phyloP scores from a whole-genome alignment of 2,797 vertebrate species.

The Pygocentrus nattereri region DNA sequence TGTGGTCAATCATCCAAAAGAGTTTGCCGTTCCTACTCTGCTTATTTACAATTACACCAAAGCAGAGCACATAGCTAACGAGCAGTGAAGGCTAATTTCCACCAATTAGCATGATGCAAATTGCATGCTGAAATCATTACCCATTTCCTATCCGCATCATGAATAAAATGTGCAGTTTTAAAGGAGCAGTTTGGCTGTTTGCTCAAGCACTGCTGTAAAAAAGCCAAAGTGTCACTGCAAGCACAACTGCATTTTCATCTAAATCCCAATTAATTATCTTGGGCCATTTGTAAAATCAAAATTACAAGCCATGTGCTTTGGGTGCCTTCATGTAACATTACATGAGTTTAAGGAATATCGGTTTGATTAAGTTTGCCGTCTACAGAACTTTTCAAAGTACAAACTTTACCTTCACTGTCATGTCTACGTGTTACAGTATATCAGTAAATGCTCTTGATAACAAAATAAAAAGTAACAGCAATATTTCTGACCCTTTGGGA shows the following conservation, averaged over 20 bases:
- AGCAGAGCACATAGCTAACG: background rate
- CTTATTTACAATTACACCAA: slow-evolving; percentile 1
- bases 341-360: background rate
- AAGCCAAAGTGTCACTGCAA: background rate
- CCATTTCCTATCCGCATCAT: background rate
- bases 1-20: background rate
- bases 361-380: no score
- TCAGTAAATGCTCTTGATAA: background rate
- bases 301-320: background rate
- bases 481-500: no score
- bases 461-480: background rate
- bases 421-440: background rate
- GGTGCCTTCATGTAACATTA: background rate
- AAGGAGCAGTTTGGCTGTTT: background rate
- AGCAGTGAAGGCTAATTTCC: slow-evolving; percentile 1
- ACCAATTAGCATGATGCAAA: background rate
- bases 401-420: background rate
- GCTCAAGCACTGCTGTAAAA: background rate
- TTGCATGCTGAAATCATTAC: background rate
- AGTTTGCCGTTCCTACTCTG: background rate
- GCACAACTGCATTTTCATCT: background rate
- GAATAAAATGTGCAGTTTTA: background rate
- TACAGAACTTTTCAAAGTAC: background rate
- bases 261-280: background rate
- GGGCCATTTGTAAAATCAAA: background rate